Evolutionary conservation across 2,113 vertebrate genomes (phyloP).

Genomic region (Danionella cerebrum): DNA sequence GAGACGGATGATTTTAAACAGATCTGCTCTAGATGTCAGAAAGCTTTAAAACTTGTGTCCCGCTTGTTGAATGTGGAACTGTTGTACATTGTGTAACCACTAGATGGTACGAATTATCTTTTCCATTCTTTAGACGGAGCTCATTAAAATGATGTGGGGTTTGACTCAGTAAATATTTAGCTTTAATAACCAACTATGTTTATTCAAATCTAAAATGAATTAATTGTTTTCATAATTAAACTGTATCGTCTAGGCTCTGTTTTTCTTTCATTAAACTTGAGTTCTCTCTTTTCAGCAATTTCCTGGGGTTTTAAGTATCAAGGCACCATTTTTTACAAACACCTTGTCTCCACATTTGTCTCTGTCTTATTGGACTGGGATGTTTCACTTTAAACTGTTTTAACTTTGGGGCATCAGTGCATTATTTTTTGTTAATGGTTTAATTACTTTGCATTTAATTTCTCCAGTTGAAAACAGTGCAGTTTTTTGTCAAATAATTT

Average conservation of each 20-base stretch:
- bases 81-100: conserved; percentile 54
- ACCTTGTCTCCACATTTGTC: not conserved
- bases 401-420: too few relatives aligned
- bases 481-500: too few relatives aligned
- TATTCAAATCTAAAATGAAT: not conserved
- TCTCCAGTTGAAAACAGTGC: too few relatives aligned
- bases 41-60: not conserved
- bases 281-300: not conserved
- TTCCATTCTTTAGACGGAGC: conserved; percentile 14
- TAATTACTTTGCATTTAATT: too few relatives aligned
- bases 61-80: not conserved
- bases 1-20: not conserved
- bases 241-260: not conserved
- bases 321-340: not conserved
- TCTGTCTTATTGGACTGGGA: not conserved
- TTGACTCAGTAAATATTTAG: not conserved
- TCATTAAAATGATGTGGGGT: conserved; percentile 11
- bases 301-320: conserved; percentile 6
- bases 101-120: conserved; percentile 67
- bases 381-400: too few relatives aligned
- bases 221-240: conserved; percentile 9
- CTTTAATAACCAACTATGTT: not conserved
- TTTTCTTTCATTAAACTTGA: conserved; percentile 23
- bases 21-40: not conserved
- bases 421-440: not conserved